Base-by-base conservation (phyloP, 2,888 invertebrate genomes). In the Nineta flava region DNA sequence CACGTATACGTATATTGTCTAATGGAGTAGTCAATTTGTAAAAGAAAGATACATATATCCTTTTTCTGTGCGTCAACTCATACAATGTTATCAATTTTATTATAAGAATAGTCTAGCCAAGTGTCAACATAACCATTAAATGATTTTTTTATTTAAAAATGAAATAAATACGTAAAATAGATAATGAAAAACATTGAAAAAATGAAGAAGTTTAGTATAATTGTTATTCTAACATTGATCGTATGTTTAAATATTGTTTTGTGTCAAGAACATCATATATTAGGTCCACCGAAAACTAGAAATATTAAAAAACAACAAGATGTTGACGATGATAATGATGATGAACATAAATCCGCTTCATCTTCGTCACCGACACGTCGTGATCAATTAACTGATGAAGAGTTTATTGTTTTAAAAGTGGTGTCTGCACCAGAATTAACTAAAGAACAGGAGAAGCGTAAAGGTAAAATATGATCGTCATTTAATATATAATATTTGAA, bases 351-450 rank as follows among this genome's bases (percentile, higher is more conserved):
- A 26, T 26, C 26, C 1, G 7, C 26, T 7, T 26, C 26, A 26
- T 26, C 26, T 26, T 26, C 26, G 7, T 12, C 38, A 12, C 17
- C 16, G n/a, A 44, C 32, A n/a, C 15, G 32, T n/a, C 9, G 26
- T 26, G 26, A 17, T n/a, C 16, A 31, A 9, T 16, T 41, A 26
- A 26, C 13, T 17, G 17, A 17, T 38, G 21, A 43, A n/a, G 45
- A 45, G 4, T 13, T 17, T 35, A 46, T 26, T 32, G 62, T 62
- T 26, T 58, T 65, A 44, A 65, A 65, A 57, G 60, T 66, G 32
- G 63, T 67, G 17, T 59, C 64, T 32, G 61, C 66, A 13, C 66
- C 70, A 12, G 68, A 69, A 59, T 57, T 68, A 46, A 60, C 62
- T 1, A 67, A 67, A 56, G 65, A 66, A 55, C 57, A 60, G 46